These are phyloP conservation scores for Potorous gilbertii DNA, from an alignment of 2,797 vertebrate species.

Conservation along the genomic window DNA sequence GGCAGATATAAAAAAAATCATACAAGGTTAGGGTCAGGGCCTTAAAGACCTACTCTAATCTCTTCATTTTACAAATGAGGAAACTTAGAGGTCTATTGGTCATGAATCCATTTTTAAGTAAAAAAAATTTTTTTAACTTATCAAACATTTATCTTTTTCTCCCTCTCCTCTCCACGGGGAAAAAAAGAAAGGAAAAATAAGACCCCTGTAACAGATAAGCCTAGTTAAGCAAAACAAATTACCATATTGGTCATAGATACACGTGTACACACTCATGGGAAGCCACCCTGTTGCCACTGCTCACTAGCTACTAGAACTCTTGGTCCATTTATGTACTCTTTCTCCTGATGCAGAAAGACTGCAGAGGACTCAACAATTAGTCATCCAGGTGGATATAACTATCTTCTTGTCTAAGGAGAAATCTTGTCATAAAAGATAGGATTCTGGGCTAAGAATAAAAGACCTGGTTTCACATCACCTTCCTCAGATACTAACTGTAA, in stretches of 20 bases:
- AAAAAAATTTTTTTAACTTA: neutral
- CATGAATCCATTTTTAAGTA: neutral
- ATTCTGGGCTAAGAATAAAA: neutral
- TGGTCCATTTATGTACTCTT: neutral
- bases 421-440: neutral
- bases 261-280: neutral
- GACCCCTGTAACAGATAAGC: neutral
- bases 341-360: neutral
- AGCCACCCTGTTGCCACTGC: neutral
- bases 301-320: neutral
- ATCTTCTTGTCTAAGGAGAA: neutral
- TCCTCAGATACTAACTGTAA: neutral
- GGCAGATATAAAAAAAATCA: neutral
- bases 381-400: neutral
- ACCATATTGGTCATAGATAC: neutral
- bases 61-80: neutral
- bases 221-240: neutral
- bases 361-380: neutral
- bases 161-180: no score
- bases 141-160: neutral
- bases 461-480: neutral
- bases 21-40: neutral
- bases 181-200: neutral
- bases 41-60: neutral
- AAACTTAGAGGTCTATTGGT: neutral